Base-by-base conservation (phyloP, 2,888 invertebrate species). In the Andricus quercusramuli region DNA sequence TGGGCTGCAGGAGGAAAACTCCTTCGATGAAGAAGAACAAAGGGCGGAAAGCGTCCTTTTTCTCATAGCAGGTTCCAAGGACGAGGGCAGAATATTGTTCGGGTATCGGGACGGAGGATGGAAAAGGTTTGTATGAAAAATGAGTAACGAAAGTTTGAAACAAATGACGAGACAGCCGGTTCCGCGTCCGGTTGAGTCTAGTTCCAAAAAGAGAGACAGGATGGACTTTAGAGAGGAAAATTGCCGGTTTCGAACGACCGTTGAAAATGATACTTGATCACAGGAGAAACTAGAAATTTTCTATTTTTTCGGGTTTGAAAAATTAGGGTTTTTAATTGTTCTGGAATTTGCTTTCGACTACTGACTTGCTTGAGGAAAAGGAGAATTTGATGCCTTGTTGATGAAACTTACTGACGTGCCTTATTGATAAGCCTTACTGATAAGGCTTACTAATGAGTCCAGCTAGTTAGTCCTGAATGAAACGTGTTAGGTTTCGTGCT, bases 61-160 rank as follows among this genome's bases (percentile, higher is more conserved):
- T 32, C 70, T 41, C 29, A 51, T 20, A 62, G 59, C 29, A 70
- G 80, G 76, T 79, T 76, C 67, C 81, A 78, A 74, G 77, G 79
- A 64, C 76, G 82, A 79, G 80, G 78, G 78, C 29, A 66, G 79
- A 80, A 83, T 74, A 78, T 78, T 77, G 64, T 8, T 65, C 25
- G 25, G 25, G 17, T 65, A 20, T 29, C 64, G 13, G 20, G 22
- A 25, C n/a, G 13, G 25, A 22, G 62, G 22, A 25, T 25, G n/a
- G 32, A 13, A 20, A 20, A 29, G 85, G 85, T 85, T 17, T 3
- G 87, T 86, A 89, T 89, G 91, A 90, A 90, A 90, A 91, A 91
- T 91, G 89, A 91, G 88, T 89, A 90, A 90, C 89, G 88, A 89
- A 88, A 88, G 84, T 88, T 88, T 80, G 88, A 87, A 89, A 89